Conservation (phyloP, 2,888 invertebrate species). For the Sinotaia quadrata region DNA sequence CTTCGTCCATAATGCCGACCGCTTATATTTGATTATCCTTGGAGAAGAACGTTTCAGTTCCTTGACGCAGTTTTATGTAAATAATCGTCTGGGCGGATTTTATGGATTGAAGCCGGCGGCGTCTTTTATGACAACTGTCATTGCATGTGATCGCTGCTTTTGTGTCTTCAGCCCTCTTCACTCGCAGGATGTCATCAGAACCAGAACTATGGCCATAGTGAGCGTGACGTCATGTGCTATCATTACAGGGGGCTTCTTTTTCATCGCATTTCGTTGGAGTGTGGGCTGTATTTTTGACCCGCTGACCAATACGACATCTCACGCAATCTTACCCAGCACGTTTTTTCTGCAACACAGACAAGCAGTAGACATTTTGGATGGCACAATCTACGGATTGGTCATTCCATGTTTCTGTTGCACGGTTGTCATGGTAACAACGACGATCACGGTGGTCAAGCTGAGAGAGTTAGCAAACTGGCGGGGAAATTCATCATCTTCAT, state of each 20-base stretch:
- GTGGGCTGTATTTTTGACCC: neutral
- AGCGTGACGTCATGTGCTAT: neutral
- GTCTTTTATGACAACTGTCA: neutral
- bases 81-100: neutral
- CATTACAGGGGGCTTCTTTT: neutral
- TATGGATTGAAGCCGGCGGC: neutral
- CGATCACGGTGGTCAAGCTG: neutral
- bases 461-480: neutral
- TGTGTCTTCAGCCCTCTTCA: neutral
- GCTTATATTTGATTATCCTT: neutral
- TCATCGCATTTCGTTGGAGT: neutral
- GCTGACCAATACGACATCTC: neutral
- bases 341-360: neutral
- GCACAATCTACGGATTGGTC: neutral
- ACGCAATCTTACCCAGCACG: neutral
- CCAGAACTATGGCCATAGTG: neutral
- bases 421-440: neutral
- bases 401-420: neutral
- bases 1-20: neutral
- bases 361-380: neutral
- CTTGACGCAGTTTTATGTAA: neutral
- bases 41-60: neutral
- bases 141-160: neutral
- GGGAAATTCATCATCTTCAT: neutral
- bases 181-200: neutral